Evolutionary conservation across 2,113 vertebrate species (phyloP).

Genomic region (Lathamus discolor): DNA sequence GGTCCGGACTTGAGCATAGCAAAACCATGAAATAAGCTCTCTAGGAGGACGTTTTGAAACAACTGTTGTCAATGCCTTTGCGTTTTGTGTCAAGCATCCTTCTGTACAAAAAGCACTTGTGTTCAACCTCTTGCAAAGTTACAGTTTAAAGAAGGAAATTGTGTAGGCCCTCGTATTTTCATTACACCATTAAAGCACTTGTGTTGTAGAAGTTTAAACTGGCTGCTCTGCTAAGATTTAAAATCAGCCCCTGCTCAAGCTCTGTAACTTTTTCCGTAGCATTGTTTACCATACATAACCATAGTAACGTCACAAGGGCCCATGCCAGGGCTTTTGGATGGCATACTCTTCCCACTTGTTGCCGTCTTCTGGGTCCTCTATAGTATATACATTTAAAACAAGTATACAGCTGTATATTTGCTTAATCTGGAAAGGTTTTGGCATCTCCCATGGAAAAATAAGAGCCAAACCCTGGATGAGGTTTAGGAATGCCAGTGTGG

Average conservation of each 20-base stretch:
- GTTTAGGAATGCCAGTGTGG: fast-evolving
- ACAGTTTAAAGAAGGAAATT: background rate
- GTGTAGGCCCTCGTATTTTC: background rate
- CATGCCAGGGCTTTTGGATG: background rate
- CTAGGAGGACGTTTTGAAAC: background rate
- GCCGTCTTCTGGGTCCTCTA: background rate
- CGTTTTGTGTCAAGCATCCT: background rate
- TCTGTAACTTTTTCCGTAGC: background rate
- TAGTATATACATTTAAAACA: background rate
- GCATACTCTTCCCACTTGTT: background rate
- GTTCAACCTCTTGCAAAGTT: background rate
- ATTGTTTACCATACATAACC: background rate
- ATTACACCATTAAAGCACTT: background rate
- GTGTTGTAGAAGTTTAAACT: background rate
- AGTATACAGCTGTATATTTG: background rate
- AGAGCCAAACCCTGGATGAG: background rate
- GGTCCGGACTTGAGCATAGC: background rate
- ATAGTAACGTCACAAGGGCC: background rate
- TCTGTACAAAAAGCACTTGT: background rate
- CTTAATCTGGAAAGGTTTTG: background rate
- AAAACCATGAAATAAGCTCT: conserved; percentile 13
- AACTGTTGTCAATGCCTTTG: background rate
- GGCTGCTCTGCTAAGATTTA: background rate
- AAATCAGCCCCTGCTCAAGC: background rate
- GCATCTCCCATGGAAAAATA: conserved; percentile 3